Base-by-base conservation (phyloP, 1,140 invertebrate genomes). In the Rhyzopertha dominica region DNA sequence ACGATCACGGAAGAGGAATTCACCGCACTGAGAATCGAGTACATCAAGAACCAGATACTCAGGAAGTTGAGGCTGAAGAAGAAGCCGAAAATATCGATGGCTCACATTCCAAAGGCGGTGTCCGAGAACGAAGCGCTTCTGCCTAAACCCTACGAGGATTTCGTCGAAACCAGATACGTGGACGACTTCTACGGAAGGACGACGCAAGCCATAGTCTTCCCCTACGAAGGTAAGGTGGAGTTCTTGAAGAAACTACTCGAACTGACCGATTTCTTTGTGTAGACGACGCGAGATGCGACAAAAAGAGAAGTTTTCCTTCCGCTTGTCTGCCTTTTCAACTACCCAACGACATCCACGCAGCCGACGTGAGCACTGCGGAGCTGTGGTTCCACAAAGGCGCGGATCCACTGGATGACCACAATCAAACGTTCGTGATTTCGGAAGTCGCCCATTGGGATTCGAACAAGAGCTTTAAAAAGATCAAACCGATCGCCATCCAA, bases 121-220 rank as follows among this genome's bases (percentile, higher is more conserved):
- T 78, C 79, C 26, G 80, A 84, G 50, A 81, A 81, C 1, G 68
- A 62, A 26, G 56, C 53, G 36, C 19, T 64, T 4, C 35, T 67
- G 65, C 72, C 51, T 73, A 67, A 19, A 44, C 39, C 43, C 12
- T 65, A 66, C 40, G 68, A 71, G 5, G 68, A 71, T 4, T 66
- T 70, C 9, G 62, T 69, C 10, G 65, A 69, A n/a, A 70, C 65
- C 17, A 65, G 68, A 0, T 73, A 75, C 47, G 69, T 72, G 0
- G 84, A 87, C 56, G 84, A 86, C 51, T 87, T 84, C 53, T 87
- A 86, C 52, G 84, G 82, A 4, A 78, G 84, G 56, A 87, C 84
- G 4, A 84, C 84, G 48, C 83, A 86, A 68, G 80, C 86, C 44
- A 81, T 87, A 23, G 77, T 88, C 19, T 84, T 87, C 51, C 80